Evolutionary conservation across 2,113 vertebrate species (phyloP), one percentile per base, ranked within the genome.

Genomic region (Dicaeum eximium): DNA sequence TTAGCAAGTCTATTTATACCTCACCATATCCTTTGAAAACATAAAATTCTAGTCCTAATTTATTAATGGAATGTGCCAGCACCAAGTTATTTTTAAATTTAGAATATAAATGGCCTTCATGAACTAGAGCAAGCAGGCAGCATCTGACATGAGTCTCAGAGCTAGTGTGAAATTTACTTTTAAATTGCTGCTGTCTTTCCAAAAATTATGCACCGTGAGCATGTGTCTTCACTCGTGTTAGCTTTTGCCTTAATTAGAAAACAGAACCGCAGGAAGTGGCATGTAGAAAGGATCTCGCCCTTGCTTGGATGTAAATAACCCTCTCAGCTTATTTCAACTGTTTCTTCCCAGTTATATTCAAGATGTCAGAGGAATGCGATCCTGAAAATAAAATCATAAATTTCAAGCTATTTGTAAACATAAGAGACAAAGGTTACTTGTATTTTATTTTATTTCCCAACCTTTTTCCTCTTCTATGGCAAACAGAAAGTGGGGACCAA

Each of bases 191-290:
- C 95, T 97, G 93, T 64, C 96, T 97, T 93, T 91, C 96, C 94
- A 97, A 89, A 97, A 98, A 98, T 97, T 98, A 98, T 97, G 97
- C 96, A 97, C 92, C 94, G 96, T 96, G 97, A 98, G 96, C 96
- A 92, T 95, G 93, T 91, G 95, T 88, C 92, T 95, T 91, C 94
- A 97, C 90, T 97, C 51, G 91, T 96, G 91, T 84, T 89, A 96
- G 90, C 66, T 87, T 94, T 95, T 96, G 86, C 96, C 97, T 95
- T 96, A 97, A 97, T 97, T 97, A 98, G 97, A 97, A 97, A 97
- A 96, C 73, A 94, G 94, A 97, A 96, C 91, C 31, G 7, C 90
- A 92, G 91, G 81, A 96, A 95, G 91, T 86, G 44, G 95, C 95
- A 83, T 81, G 91, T 64, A 88, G 91, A 75, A 87, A 95, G 94